phyloP scores from a whole-genome alignment of 35 echinoderm and acorn worm species.

The Apostichopus californicus region DNA sequence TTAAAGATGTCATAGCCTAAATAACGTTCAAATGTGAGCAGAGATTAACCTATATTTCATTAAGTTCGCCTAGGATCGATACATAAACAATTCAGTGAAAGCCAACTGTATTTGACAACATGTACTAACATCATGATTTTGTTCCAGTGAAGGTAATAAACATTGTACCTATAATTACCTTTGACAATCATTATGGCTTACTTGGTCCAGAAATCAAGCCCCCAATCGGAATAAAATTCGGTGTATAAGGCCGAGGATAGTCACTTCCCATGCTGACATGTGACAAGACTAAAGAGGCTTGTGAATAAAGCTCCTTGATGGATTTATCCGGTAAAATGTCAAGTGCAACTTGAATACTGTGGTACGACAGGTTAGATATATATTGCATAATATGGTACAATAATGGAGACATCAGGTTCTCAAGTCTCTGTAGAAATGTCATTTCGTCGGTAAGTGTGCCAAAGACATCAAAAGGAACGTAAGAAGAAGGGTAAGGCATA shows the following conservation, averaged over 20 bases:
- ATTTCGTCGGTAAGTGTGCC: constrained; percentile 15
- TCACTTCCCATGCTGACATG: constrained; percentile 32
- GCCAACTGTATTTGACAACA: too few relatives aligned
- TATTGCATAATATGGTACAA: not conserved
- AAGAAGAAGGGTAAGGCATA: constrained; percentile 33
- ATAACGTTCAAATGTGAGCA: too few relatives aligned
- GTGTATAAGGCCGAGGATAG: constrained; percentile 22
- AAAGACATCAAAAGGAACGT: constrained; percentile 13
- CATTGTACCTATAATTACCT: not conserved
- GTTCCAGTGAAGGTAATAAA: too few relatives aligned
- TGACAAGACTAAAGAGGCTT: not conserved
- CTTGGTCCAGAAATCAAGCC: constrained; percentile 5
- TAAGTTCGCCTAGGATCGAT: too few relatives aligned
- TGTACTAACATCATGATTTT: too few relatives aligned
- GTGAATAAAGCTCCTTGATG: constrained; percentile 19
- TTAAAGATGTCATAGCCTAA: too few relatives aligned
- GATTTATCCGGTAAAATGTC: constrained; percentile 31
- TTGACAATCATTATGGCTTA: constrained; percentile 1
- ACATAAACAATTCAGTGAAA: too few relatives aligned
- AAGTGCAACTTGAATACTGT: not conserved
- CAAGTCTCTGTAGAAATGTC: not conserved
- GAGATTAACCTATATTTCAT: too few relatives aligned
- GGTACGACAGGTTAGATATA: not conserved
- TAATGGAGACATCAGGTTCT: not conserved
- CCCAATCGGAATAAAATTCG: constrained; percentile 29